phyloP scores from a whole-genome alignment of 2,888 invertebrate species.

The Disparrhopalites patrizii region DNA sequence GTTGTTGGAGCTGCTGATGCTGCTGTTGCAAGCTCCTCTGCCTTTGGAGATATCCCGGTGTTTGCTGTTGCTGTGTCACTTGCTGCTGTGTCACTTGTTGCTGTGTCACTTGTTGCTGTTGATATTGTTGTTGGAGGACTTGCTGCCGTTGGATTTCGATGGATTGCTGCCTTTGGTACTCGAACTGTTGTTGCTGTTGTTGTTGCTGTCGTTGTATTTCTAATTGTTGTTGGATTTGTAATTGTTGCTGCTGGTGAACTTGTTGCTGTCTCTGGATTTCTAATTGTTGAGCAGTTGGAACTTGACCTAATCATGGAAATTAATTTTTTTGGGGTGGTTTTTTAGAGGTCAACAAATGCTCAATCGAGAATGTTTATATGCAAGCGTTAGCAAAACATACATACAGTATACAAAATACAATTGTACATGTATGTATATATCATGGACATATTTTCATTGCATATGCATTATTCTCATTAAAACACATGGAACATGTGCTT shows the following conservation, averaged over 20 bases:
- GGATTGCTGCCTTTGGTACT: conserved; percentile 22
- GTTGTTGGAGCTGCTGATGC: conserved; percentile 24
- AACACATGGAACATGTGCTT: too few species aligned
- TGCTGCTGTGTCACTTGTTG: conserved; percentile 30
- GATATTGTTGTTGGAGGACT: conserved; percentile 6
- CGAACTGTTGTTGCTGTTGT: conserved; percentile 19
- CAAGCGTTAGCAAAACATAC: too few species aligned
- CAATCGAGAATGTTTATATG: too few species aligned
- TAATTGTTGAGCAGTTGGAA: conserved; percentile 22
- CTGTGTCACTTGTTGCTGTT: conserved; percentile 23
- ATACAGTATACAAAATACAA: too few species aligned
- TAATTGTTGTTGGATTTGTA: conserved; percentile 29
- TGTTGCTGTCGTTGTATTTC: conserved; percentile 16
- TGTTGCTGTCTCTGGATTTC: conserved; percentile 52
- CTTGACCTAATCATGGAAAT: conserved; percentile 23
- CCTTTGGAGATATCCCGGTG: conserved; percentile 15
- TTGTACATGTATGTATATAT: too few species aligned
- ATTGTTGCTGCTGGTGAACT: conserved; percentile 53
- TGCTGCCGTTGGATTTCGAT: conserved; percentile 25
- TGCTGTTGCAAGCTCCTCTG: conserved; percentile 17
- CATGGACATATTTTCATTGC: too few species aligned
- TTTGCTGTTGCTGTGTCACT: conserved; percentile 18
- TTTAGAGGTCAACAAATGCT: too few species aligned
- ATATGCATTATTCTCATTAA: too few species aligned
- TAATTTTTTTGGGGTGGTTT: too few species aligned